These are phyloP conservation scores for Platichthys stellatus DNA, from an alignment of 2,113 vertebrate species.

Conservation along the genomic window DNA sequence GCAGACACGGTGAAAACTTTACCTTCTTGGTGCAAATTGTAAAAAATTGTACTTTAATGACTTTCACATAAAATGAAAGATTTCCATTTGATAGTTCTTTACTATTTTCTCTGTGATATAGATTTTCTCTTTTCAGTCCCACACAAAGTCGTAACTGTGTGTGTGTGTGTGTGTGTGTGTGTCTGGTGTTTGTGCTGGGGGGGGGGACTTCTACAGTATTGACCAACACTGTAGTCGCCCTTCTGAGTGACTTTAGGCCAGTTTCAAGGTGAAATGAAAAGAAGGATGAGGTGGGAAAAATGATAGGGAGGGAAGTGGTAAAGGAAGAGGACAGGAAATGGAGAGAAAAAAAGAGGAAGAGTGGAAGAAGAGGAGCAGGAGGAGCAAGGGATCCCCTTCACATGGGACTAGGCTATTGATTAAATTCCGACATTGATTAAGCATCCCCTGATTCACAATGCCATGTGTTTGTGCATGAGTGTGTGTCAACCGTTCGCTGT, in stretches of 20 bases:
- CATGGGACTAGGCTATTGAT: constrained; percentile 83
- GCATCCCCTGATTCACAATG: constrained; percentile 81
- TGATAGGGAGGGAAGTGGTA: constrained; percentile 50
- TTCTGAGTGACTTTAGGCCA: constrained; percentile 48
- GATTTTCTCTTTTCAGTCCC: constrained; percentile 9
- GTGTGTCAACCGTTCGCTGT: constrained; percentile 30
- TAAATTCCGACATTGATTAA: constrained; percentile 85
- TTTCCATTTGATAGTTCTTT: too few relatives aligned
- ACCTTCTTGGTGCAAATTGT: too few relatives aligned
- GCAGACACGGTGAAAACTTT: too few relatives aligned
- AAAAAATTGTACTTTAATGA: too few relatives aligned
- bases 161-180: background rate
- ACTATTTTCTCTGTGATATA: too few relatives aligned
- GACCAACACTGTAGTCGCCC: constrained; percentile 61
- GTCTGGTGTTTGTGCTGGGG: background rate
- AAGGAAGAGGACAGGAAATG: constrained; percentile 62
- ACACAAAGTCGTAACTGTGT: background rate
- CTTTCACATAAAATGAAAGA: too few relatives aligned
- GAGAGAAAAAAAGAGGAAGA: constrained; percentile 38
- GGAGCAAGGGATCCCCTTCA: constrained; percentile 49
- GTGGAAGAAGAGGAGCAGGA: constrained; percentile 26
- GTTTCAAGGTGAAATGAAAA: constrained; percentile 64
- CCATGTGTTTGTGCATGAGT: constrained; percentile 57
- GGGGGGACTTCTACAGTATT: constrained; percentile 41
- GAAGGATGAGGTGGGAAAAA: constrained; percentile 58